These are phyloP conservation scores for Sebastes paucispinis DNA, from an alignment of 2,797 vertebrate species.

Conservation along the genomic window DNA sequence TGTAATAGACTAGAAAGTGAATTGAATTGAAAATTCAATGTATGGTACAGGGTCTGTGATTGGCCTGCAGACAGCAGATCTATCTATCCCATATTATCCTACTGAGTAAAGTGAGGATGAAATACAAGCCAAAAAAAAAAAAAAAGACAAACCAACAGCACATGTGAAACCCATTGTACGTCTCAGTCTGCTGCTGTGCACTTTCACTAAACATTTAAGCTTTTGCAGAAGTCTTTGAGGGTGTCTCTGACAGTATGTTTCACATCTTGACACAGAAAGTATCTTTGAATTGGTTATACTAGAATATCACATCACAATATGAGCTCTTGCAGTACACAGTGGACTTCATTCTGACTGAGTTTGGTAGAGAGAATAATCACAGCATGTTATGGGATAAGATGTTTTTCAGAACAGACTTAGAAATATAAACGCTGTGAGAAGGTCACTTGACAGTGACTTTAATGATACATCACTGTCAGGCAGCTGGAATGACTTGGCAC, in stretches of 20 bases:
- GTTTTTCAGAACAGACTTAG: conserved; percentile 18
- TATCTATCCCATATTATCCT: not conserved
- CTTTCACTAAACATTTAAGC: not conserved
- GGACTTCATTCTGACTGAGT: conserved; percentile 4
- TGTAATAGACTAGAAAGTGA: not conserved
- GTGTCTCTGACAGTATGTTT: not conserved
- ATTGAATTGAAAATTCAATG: not conserved
- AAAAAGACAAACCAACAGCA: not conserved
- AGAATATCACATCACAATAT: not conserved
- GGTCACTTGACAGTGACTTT: conserved; percentile 35
- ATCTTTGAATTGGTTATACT: not conserved
- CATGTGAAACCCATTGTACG: not conserved
- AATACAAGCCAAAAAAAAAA: not conserved
- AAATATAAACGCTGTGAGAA: not conserved
- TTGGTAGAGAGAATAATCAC: conserved; percentile 21
- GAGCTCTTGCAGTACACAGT: conserved; percentile 6
- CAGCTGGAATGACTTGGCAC: not conserved
- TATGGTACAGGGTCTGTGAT: not conserved
- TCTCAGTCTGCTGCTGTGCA: not conserved
- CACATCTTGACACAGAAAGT: not conserved
- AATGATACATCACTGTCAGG: conserved; percentile 38
- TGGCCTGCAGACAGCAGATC: not conserved
- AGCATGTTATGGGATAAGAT: conserved; percentile 13
- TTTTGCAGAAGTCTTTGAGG: not conserved
- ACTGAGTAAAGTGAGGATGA: not conserved